Evolutionary conservation across 2,797 vertebrate species (phyloP), one percentile per base, ranked within the genome.

Genomic region (Chelon auratus): DNA sequence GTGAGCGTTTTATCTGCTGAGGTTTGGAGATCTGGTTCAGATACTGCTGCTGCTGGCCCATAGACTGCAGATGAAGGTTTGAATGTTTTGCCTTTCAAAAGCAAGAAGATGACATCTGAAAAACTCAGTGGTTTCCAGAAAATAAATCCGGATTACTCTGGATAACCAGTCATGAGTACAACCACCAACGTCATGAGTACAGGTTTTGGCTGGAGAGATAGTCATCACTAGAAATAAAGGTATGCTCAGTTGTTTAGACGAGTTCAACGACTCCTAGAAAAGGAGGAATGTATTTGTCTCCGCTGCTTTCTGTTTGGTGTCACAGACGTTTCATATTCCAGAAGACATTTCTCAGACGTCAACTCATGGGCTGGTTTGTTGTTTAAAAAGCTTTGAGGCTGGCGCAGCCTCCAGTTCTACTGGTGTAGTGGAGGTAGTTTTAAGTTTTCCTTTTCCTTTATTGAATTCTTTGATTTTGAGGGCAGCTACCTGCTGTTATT

Each of bases 401-500:
- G 3, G 11, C 51, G 51, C 13, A 7, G 55, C 43, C 56, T 40
- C 11, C 55, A 37, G 58, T 66, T 26, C 15, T 15, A 12, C 51
- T 70, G 43, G 18, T 50, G 24, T 9, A 51, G 12, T 17, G 20
- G 20, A 40, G 37, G 37, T 18, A 14, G 50, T 30, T 42, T 33
- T 36, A 61, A 10, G 0, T 61, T 52, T 62, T 17, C 24, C 26
- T 6, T 51, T 60, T 15, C 9, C 0, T 1, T 24, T 3, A 57
- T 51, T 7, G 37, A 57, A 42, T 42, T 5, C 14, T 13, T 47
- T 59, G 24, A 53, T 50, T 57, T 66, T 1, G 10, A 36, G 2
- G 61, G 14, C 42, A 39, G 24, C 39, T 48, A 30, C 60, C 70
- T 61, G 9, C 57, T 61, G 45, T 61, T 60, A 33, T 57, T 53